These are phyloP conservation scores for Stegophylla sp. DNA, from an alignment of 2,888 invertebrate genomes.

Conservation along the genomic window DNA sequence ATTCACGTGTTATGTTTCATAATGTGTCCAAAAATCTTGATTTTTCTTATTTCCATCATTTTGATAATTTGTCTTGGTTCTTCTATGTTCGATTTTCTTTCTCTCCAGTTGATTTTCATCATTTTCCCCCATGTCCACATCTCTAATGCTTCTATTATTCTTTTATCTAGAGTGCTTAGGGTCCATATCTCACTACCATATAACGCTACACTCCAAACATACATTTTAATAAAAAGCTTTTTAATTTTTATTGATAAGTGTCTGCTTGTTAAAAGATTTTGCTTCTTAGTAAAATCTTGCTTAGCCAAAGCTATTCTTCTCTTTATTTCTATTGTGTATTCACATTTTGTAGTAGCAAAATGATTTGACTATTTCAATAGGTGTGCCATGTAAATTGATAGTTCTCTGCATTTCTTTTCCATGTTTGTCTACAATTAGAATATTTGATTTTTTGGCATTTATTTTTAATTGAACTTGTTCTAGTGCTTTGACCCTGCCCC, in stretches of 20 bases:
- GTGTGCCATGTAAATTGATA: background rate
- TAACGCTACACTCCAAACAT: conserved; percentile 60
- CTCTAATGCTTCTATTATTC: background rate
- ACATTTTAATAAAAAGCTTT: background rate
- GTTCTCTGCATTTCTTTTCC: background rate
- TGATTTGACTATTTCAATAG: background rate
- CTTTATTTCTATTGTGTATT: background rate
- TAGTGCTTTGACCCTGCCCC: no score
- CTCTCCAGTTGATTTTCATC: no score
- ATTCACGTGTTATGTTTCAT: no score
- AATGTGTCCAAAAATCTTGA: no score
- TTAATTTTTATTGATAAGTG: background rate
- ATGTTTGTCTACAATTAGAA: no score
- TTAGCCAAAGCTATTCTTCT: background rate
- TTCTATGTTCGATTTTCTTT: no score
- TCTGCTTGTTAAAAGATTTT: background rate
- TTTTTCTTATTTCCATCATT: no score
- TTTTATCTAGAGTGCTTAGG: background rate
- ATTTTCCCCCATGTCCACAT: no score
- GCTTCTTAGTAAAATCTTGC: background rate
- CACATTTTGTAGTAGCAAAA: background rate
- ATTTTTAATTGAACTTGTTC: no score
- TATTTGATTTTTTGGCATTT: no score
- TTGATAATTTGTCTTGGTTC: no score
- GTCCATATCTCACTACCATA: background rate